Evolutionary conservation across 2,797 vertebrate genomes (phyloP).

Genomic region (Fringilla coelebs): DNA sequence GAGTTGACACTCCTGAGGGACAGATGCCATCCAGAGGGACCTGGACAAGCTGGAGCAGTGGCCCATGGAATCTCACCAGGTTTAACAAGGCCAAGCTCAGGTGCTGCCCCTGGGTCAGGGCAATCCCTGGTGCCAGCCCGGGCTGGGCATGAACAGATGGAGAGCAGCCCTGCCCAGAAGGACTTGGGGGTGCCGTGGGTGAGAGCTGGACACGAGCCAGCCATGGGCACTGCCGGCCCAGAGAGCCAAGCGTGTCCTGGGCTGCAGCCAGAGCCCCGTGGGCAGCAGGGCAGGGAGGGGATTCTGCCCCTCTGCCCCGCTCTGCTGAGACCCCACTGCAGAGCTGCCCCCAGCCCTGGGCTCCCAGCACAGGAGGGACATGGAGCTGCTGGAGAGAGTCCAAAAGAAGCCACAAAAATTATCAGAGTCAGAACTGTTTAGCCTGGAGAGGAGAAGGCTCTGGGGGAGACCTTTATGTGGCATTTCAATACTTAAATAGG

Average conservation of each 20-base stretch:
- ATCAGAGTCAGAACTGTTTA: not conserved
- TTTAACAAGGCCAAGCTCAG: not conserved
- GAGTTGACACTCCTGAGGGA: accelerated
- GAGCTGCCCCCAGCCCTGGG: not conserved
- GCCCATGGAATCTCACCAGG: not conserved
- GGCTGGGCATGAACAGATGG: not conserved
- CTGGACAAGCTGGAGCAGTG: not conserved
- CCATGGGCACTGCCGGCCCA: no score
- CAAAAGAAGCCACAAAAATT: not conserved
- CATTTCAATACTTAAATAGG: not conserved
- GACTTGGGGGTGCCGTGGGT: not conserved
- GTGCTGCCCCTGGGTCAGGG: accelerated
- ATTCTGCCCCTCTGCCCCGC: not conserved
- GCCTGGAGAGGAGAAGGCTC: not conserved
- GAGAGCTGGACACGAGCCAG: not conserved
- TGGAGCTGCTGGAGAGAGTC: accelerated
- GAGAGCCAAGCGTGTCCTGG: no score
- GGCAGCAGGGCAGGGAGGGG: not conserved
- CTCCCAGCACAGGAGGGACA: not conserved
- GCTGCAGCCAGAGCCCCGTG: accelerated
- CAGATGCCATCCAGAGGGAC: accelerated
- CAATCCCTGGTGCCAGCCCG: accelerated
- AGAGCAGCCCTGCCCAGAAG: not conserved
- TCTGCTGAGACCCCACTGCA: not conserved
- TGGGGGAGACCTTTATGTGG: not conserved